Conservation (phyloP, 2,797 vertebrate species). For the Staurois parvus region DNA sequence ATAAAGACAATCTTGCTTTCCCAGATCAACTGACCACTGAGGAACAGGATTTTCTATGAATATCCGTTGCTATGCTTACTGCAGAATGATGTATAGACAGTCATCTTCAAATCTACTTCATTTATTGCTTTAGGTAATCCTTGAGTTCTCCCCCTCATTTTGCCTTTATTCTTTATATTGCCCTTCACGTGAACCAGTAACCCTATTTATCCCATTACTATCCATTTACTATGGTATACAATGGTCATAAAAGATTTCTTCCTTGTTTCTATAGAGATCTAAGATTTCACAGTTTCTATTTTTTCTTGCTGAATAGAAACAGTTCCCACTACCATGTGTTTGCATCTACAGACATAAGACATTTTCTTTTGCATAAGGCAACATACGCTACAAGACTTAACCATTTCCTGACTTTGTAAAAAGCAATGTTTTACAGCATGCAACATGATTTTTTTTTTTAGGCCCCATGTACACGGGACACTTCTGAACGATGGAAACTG, state of each 20-base stretch:
- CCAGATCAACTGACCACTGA: too few relatives aligned
- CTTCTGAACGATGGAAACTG: too few relatives aligned
- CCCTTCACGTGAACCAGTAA: background rate
- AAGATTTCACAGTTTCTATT: background rate
- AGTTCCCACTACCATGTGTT: background rate
- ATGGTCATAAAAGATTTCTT: constrained; percentile 3
- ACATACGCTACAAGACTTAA: background rate
- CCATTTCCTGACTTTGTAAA: background rate
- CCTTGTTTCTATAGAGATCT: constrained; percentile 44
- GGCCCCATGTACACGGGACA: too few relatives aligned
- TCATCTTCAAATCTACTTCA: too few relatives aligned
- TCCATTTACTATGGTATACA: background rate
- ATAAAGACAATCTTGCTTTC: too few relatives aligned
- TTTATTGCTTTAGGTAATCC: background rate
- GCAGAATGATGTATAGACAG: too few relatives aligned
- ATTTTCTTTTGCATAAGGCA: background rate
- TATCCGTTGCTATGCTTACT: too few relatives aligned
- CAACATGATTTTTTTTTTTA: too few relatives aligned
- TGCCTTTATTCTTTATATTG: background rate
- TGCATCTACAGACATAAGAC: background rate
- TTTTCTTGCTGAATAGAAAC: background rate
- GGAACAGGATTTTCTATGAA: too few relatives aligned
- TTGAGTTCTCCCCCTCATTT: background rate
- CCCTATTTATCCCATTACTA: background rate
- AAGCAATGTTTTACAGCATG: too few relatives aligned